These are phyloP conservation scores for Hyperopisus bebe DNA, from an alignment of 2,113 vertebrate genomes.

Conservation along the genomic window DNA sequence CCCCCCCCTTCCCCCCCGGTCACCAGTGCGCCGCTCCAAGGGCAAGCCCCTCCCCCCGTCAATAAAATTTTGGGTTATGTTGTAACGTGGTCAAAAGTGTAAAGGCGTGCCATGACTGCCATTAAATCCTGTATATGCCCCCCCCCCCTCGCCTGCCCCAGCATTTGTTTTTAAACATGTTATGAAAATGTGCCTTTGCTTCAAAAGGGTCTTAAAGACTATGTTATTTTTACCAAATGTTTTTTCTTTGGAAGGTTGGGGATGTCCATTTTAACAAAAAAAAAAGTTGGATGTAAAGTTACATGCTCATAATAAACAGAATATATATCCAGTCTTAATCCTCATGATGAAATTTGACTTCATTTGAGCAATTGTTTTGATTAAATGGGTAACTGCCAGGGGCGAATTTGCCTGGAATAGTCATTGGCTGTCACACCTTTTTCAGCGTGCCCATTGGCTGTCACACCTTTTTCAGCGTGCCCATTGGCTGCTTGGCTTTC, in stretches of 20 bases:
- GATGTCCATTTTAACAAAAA: constrained; percentile 15
- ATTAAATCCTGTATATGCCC: background rate
- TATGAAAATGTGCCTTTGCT: constrained; percentile 41
- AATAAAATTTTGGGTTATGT: background rate
- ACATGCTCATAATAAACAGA: constrained; percentile 21
- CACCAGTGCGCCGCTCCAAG: background rate
- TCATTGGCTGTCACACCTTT: background rate
- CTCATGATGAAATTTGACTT: constrained; percentile 18
- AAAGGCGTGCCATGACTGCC: constrained; percentile 2
- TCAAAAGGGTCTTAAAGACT: constrained; percentile 27
- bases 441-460: background rate
- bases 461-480: background rate
- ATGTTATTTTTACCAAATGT: constrained; percentile 9
- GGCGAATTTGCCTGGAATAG: background rate
- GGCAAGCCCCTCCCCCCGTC: background rate
- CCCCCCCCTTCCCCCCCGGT: constrained; percentile 13
- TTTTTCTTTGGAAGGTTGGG: constrained; percentile 6
- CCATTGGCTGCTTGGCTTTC: background rate
- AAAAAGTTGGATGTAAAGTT: constrained; percentile 21
- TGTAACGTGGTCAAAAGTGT: background rate
- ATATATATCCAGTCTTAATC: constrained; percentile 22
- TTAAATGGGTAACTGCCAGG: background rate
- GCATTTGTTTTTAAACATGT: constrained; percentile 27
- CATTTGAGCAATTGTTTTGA: constrained; percentile 3
- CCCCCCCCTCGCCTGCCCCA: background rate